Base-by-base conservation (phyloP, 2,113 vertebrate genomes). In the Xenus cinereus region DNA sequence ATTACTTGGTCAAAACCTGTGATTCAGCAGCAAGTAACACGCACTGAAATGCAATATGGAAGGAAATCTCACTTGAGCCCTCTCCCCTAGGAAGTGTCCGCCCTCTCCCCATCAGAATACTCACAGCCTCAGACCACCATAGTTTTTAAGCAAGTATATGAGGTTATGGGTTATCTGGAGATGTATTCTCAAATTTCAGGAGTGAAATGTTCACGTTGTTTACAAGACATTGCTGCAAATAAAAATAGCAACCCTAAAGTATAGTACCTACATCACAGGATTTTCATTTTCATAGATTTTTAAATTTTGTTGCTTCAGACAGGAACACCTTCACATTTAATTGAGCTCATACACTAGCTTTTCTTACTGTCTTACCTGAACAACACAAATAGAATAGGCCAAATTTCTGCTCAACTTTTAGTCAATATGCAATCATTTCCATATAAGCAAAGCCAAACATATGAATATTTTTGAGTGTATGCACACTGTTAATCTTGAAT, bases 11-110 rank as follows among this genome's bases (percentile, higher is more conserved):
- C 46, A 43, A 75, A 94, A 33, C 4, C 32, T 18, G 32, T 56
- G n/a, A 51, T 60, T 41, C 45, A 46, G 45, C 35, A 88, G 22
- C 14, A 48, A 66, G 18, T 7, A 23, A 17, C 4, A 14, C 6
- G 8, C 4, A 4, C 10, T 30, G 48, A 45, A 2, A 77, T 50
- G 28, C 18, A 53, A 26, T 0, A 62, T 0, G 3, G 20, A 76
- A 59, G 26, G 5, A 13, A 54, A 27, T 4, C 15, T 75, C 76
- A 57, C 27, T 14, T 37, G 37, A 63, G 17, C 19, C n/a, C 7
- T 73, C 9, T 85, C 9, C n/a, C 9, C 28, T 50, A 37, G 50
- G 30, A 83, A 3, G 15, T 60, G 57, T 33, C 45, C 57, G 19
- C 19, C n/a, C 7, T 73, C 9, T 82, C 9, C n/a, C 10, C 28